Base-by-base conservation (phyloP, 2,797 vertebrate genomes). In the Diplodus puntazzo region DNA sequence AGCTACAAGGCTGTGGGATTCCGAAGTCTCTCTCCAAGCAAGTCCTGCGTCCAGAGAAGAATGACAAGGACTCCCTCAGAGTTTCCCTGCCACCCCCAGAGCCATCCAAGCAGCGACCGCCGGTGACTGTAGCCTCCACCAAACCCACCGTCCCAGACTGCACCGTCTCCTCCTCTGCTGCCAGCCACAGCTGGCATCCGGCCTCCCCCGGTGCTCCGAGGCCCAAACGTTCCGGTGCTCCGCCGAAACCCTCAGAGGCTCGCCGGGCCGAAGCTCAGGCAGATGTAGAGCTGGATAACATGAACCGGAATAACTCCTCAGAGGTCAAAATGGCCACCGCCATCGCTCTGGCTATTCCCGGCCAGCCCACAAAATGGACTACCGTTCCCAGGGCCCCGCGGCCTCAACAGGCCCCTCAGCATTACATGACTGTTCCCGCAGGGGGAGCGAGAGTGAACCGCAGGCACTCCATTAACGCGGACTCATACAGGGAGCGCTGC, bases 261-360 rank as follows among this genome's bases (percentile, higher is more conserved):
- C 87, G 83, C 13, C 95, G 94, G 76, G 91, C 90, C 0, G 96
- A 98, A 84, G 93, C 94, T 0, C 93, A 92, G 62, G 87, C 94
- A 71, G 92, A 94, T 25, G 69, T 94, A 0, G 97, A 99, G 92
- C 89, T 96, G 17, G 96, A 97, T 25, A 99, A 98, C 95, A 95
- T 93, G 84, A 99, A 99, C 94, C 96, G 96, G 83, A 99, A 99
- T 94, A 99, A 98, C 95, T 99, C 98, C 5, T 96, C 97, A 8
- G 95, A 96, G 45, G 92, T 84, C 0, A 91, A 93, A 89, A 87
- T 75, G 69, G 65, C 86, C 46, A 55, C 77, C 0, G 23, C 81
- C 6, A 23, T 87, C 89, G 83, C 96, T 83, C 89, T 82, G 81
- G 67, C 90, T 74, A 81, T 94, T 0, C 95, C 91, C 0, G 90